Base-by-base conservation (phyloP, 2,797 vertebrate genomes). In the Megalops cyprinoides region DNA sequence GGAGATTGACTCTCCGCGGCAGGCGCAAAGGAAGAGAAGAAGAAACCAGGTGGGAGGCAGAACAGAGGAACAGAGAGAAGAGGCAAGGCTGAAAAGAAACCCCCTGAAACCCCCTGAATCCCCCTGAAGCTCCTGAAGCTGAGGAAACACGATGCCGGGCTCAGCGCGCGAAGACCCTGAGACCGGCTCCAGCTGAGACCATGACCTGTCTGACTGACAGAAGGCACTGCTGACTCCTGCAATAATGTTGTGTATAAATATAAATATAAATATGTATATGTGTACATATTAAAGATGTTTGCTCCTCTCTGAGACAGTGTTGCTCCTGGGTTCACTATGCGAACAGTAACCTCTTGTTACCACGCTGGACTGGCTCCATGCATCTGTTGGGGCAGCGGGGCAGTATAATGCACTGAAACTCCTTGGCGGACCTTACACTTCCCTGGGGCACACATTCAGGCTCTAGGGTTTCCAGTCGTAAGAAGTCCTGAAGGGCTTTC, bases 201-300 rank as follows among this genome's bases (percentile, higher is more conserved):
- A 37, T 12, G 44, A n/a, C 67, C 67, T 71, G 18, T 23, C 67
- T 39, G 42, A 39, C 37, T 23, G 67, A 71, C 39, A 44, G 67
- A 71, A 44, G 67, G 67, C 37, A 71, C 67, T 71, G 39, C 67
- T 44, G 67, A 71, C 67, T 71, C 37, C 67, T 71, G 67, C 67
- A 71, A 71, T 71, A 71, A 71, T 71, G 4, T 18, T 67, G 31
- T 67, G 3, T 39, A 18, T 71, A 23, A 42, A 71, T 39, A 44
- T 8, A 71, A 71, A 18, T 67, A 39, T 15, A 34, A 69, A 69
- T 42, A 20, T 71, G 39, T 71, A 71, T 42, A 71, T 42, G 9
- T 71, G 67, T 71, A 71, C 5, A 71, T 71, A 71, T 48, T n/a
- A n/a, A n/a, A n/a, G n/a, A n/a, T n/a, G n/a, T n/a, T n/a, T n/a